Percentiles rank a stretch among this genome's conserved stretches.
phyloP scores from a whole-genome alignment of 2,113 vertebrate genomes.

The Phasianus colchicus region DNA sequence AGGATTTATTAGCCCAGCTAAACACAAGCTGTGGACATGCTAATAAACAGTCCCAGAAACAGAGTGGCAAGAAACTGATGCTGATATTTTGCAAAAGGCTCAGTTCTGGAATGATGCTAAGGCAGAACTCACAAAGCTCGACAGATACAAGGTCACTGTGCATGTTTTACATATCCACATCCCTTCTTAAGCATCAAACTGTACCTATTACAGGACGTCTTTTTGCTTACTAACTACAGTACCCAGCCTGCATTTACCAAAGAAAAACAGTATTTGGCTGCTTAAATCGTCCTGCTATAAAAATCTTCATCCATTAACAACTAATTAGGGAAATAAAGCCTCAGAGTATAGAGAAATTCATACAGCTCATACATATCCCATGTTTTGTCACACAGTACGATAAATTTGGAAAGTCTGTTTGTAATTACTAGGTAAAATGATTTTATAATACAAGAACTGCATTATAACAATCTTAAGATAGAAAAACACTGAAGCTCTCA shows the following conservation, averaged over 20 bases:
- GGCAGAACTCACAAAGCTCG: not conserved
- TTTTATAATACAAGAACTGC: not conserved
- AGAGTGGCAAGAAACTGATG: not conserved
- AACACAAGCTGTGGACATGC: not conserved
- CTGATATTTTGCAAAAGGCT: not conserved
- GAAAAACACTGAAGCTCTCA: not conserved
- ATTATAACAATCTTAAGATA: not conserved
- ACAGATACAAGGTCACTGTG: not conserved
- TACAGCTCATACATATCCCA: not conserved
- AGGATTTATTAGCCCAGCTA: not conserved
- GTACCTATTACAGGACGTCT: not conserved
- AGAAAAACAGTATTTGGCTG: not conserved
- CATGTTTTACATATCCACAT: not conserved
- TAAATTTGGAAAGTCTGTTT: not conserved
- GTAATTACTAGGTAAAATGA: not conserved
- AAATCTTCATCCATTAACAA: not conserved
- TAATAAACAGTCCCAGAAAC: not conserved
- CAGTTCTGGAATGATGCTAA: not conserved
- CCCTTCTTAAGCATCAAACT: not conserved
- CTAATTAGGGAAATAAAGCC: constrained; percentile 13
- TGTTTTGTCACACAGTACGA: not conserved
- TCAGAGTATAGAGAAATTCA: not conserved
- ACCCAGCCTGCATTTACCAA: not conserved
- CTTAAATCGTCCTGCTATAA: not conserved
- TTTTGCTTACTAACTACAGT: not conserved